A percentile compares a stretch with the other conserved stretches of the same genome.
phyloP scores from a whole-genome alignment of 1,140 invertebrate species.

The Penaeus indicus region DNA sequence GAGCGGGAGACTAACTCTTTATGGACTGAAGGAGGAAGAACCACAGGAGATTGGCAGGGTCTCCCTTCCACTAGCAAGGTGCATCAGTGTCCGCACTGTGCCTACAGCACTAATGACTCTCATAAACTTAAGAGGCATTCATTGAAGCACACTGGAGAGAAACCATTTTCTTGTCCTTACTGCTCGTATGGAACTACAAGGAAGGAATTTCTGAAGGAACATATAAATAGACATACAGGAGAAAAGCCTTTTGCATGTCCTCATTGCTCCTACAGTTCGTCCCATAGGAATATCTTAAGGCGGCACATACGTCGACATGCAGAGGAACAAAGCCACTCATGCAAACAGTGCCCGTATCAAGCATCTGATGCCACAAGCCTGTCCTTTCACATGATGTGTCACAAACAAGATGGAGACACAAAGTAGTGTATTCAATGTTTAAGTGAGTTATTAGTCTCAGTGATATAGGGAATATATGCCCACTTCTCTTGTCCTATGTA shows the following conservation, averaged over 20 bases:
- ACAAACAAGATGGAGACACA: too few species aligned
- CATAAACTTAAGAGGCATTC: slow-evolving; percentile 12
- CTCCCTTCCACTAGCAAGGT: not conserved
- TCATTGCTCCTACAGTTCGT: slow-evolving; percentile 24
- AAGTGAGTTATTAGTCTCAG: too few species aligned
- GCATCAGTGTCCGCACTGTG: slow-evolving; percentile 8
- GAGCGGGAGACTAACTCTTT: not conserved
- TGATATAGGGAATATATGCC: too few species aligned
- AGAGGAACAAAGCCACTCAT: not conserved
- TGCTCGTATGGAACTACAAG: slow-evolving; percentile 35
- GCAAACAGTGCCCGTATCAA: not conserved
- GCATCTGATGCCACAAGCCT: not conserved
- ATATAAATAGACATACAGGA: slow-evolving; percentile 82
- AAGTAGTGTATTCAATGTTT: too few species aligned
- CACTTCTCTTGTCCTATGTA: too few species aligned
- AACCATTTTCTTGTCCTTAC: slow-evolving; percentile 13
- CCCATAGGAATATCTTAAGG: not conserved
- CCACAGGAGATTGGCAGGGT: not conserved
- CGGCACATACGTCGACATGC: not conserved
- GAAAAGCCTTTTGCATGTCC: slow-evolving; percentile 68
- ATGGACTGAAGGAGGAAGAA: not conserved
- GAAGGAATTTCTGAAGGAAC: slow-evolving; percentile 75
- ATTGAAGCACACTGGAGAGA: slow-evolving; percentile 25
- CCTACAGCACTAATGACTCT: not conserved
- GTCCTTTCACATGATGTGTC: not conserved